Evolutionary conservation across 2,113 vertebrate genomes (phyloP).

Genomic region (Bothrops jararaca): DNA sequence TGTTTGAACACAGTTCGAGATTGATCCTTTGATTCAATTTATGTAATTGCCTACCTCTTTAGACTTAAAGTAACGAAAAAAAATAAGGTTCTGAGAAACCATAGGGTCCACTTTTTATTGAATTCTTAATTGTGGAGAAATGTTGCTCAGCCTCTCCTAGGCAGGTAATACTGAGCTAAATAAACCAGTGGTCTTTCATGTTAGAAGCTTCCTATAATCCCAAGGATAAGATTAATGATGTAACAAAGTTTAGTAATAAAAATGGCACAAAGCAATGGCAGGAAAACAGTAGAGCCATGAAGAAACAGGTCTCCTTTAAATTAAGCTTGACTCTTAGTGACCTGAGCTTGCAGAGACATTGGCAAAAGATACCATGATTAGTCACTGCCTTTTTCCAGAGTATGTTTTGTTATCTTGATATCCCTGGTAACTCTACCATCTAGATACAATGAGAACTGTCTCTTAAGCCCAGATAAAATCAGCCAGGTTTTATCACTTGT

Average conservation of each 20-base stretch:
- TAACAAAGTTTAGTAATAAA: neutral
- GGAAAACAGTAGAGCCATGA: neutral
- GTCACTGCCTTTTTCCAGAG: neutral
- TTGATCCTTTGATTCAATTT: neutral
- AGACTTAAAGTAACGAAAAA: neutral
- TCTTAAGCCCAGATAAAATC: neutral
- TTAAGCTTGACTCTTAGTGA: neutral
- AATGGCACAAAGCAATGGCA: neutral
- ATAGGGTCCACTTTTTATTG: neutral
- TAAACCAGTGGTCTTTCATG: neutral
- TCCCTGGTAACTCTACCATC: neutral
- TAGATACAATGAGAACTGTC: neutral
- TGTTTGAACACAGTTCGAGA: neutral
- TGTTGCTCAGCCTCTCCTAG: neutral
- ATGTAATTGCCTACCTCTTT: neutral
- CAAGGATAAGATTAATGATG: neutral
- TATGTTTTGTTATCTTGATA: neutral
- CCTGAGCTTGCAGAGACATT: neutral
- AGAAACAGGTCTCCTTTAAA: neutral
- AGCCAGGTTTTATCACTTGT: neutral
- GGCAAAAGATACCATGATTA: neutral
- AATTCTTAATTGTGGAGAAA: neutral
- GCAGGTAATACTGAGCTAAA: neutral
- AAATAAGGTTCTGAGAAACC: neutral
- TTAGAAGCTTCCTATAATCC: neutral